These are phyloP conservation scores for Budorcas taxicolor DNA, from an alignment of 2,113 vertebrate species.

Conservation along the genomic window DNA sequence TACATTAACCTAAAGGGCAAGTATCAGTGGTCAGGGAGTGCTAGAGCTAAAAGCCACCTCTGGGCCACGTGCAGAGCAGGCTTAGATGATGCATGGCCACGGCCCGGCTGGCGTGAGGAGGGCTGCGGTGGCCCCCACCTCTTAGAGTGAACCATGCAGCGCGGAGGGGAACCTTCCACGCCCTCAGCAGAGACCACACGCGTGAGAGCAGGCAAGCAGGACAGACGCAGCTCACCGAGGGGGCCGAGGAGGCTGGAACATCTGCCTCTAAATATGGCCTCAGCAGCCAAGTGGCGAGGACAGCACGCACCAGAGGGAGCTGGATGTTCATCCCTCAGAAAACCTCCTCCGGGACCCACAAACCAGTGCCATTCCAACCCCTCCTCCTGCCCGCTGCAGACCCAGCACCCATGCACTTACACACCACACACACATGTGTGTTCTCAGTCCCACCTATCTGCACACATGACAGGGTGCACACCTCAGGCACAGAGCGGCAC, in stretches of 20 bases:
- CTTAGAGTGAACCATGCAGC: not conserved
- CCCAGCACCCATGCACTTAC: fast-evolving
- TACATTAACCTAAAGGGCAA: not conserved
- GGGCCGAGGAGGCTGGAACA: not conserved
- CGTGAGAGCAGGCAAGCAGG: not conserved
- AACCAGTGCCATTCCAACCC: not conserved
- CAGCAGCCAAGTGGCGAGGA: not conserved
- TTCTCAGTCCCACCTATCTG: not conserved
- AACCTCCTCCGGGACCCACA: not conserved
- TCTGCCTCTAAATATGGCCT: not conserved
- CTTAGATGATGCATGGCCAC: not conserved
- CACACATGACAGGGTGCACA: not conserved
- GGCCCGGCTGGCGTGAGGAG: not conserved
- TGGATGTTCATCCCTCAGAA: not conserved
- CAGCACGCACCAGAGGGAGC: not conserved
- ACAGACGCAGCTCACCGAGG: not conserved
- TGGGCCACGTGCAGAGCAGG: not conserved
- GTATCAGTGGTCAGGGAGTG: not conserved
- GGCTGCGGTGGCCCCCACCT: not conserved
- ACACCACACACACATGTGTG: fast-evolving
- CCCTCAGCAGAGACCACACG: not conserved
- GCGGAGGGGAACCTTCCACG: not conserved
- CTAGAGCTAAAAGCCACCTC: not conserved
- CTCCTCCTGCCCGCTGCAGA: not conserved
- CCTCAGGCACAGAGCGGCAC: not conserved